Evolutionary conservation across 2,888 invertebrate genomes (phyloP), one percentile per base, ranked within the genome.

Genomic region (Plemyria rubiginata): DNA sequence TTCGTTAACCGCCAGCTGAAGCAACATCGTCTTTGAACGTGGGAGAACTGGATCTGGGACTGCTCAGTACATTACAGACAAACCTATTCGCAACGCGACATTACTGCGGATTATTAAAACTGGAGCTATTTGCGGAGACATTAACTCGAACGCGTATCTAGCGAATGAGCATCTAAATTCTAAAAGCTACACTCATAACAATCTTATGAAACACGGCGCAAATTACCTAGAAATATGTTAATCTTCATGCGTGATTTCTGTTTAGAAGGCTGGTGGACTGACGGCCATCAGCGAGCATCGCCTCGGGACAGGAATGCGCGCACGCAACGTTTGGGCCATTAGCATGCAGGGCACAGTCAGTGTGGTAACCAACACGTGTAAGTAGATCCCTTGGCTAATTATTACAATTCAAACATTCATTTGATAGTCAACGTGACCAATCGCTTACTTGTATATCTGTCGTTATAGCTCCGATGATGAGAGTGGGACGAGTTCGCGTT

Each of bases 21-120:
- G 73, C 72, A 76, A 75, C 77, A 69, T 70, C 69, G 73, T 70
- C 70, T 78, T 78, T 78, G 80, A 81, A 85, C 87, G 90, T 90
- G 89, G 89, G 90, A 85, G 90, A 88, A 90, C 91, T 84, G 85
- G 91, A 84, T 81, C 75, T 77, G 54, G 81, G 85, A 82, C 85
- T 81, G 81, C 78, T 79, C 70, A 73, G 76, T 63, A 61, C 56
- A 57, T 66, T 76, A 79, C 73, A 73, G 72, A 66, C 68, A 65
- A 76, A 73, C 69, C 67, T 66, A 76, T 74, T 74, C 68, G 71
- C 62, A 68, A 73, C 76, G 72, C 77, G 81, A 79, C 82, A 85
- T 84, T 80, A 84, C 79, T 76, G 38, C 78, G 67, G 79, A 79
- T 82, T 83, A 85, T 84, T 80, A 82, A 81, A 81, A 81, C 78